Evolutionary conservation across 1,140 invertebrate species (phyloP), one percentile per base, ranked within the genome.

Genomic region (Euborellia annulipes): DNA sequence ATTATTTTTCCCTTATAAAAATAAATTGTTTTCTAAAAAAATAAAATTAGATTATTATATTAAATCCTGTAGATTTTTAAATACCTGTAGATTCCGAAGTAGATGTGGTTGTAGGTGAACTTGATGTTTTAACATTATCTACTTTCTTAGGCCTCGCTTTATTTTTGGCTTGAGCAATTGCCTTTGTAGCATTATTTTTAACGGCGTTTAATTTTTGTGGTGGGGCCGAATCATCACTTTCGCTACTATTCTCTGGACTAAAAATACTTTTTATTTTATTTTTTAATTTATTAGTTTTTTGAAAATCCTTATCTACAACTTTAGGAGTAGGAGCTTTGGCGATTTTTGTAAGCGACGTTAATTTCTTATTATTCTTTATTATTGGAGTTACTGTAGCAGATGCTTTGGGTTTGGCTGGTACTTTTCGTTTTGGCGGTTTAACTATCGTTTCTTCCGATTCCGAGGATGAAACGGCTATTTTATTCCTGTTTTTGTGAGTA

Each of bases 241-340:
- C 79, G 22, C 79, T 82, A 59, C 79, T 82, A 52, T 84, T 83
- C 52, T 84, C 82, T 1, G 82, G 81, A 50, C 80, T 84, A 52
- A 85, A 85, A 56, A 85, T 85, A 60, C 82, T 85, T 56, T 83
- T 84, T 48, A 80, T 82, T 52, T 83, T 84, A 13, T 68, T 56
- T 43, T 75, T 77, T 30, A 71, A 67, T 51, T 70, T 65, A 0
- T 59, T 56, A 43, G 65, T 62, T 3, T 49, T 45, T 37, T 46
- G 52, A 2, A 51, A 48, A 37, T 50, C 32, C 58, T 56, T 59
- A 50, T n/a, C n/a, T n/a, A n/a, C n/a, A n/a, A n/a, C n/a, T n/a
- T 63, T 66, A n/a, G 32, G 36, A 8, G 27, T 36, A 21, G 41
- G 16, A 6, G 2, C n/a, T 50, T 50, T 43, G 17, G 32, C 38